Conservation (phyloP, 2,113 vertebrate species). For the Phodopus roborovskii region DNA sequence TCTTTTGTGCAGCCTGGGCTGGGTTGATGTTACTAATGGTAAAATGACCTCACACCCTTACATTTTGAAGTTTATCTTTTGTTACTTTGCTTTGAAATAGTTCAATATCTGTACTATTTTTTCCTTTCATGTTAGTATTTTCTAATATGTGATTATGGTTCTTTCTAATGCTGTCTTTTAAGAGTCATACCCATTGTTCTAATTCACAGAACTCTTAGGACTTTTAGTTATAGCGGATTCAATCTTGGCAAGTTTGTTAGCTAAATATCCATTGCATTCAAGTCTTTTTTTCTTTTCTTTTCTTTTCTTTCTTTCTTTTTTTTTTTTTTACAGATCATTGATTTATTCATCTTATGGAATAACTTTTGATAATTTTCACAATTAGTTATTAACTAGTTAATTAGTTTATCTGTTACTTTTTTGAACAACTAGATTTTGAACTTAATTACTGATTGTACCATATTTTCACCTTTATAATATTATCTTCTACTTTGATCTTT, state of each 20-base stretch:
- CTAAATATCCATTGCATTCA: background rate
- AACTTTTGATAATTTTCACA: background rate
- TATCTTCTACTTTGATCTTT: background rate
- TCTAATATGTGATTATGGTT: background rate
- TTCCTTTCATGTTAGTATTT: background rate
- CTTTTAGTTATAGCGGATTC: constrained; percentile 3
- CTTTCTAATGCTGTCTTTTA: background rate
- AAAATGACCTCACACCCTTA: background rate
- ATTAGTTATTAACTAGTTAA: background rate
- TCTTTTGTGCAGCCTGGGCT: background rate
- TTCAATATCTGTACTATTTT: background rate
- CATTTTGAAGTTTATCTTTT: background rate
- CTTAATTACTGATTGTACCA: background rate
- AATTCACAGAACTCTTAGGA: background rate
- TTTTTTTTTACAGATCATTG: background rate
- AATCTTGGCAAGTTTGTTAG: background rate
- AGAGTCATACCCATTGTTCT: background rate
- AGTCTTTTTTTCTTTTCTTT: background rate
- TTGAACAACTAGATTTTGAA: constrained; percentile 8
- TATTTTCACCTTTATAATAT: constrained; percentile 18
- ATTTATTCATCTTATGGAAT: background rate
- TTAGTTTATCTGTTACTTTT: background rate
- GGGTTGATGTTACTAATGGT: background rate
- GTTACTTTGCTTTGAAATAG: background rate
- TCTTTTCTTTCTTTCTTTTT: too few relatives aligned